Base-by-base conservation (phyloP, 2,888 invertebrate species). In the Acrobeloides nanus region DNA sequence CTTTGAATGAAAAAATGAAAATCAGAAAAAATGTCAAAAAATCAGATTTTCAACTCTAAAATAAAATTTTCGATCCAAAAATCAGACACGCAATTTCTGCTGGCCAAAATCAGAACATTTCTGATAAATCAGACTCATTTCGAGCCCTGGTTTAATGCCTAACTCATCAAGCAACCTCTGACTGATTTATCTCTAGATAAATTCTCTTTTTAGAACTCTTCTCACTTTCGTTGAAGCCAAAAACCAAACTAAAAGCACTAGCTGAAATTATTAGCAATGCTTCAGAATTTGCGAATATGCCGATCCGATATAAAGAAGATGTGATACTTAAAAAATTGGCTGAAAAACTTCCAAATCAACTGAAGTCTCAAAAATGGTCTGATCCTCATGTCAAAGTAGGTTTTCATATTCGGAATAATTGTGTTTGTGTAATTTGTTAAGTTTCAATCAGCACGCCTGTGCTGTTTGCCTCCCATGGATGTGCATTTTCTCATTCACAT, bases 181-280 rank as follows among this genome's bases (percentile, higher is more conserved):
- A 12, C n/a, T 17, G 25, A 27, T 24, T 23, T 35, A 26, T 17
- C 21, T 17, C 15, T 10, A 17, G 5, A 20, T 33, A 25, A 6
- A 12, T 25, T 39, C 15, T 3, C 12, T 29, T 69, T 69, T 41
- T 79, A 87, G 97, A 97, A 76, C 79, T 99, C 64, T 99, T 99
- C 81, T 90, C 90, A 72, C 82, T 93, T 70, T 95, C 95, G 0
- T 78, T 99, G 38, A 93, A 90, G 62, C 87, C 82, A 67, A 97
- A 95, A 79, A 99, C 95, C 0, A 99, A 97, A 79, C 88, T 95
- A 52, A 83, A 92, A 10, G 93, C 95, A 1, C 80, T 99, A 7
- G 78, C 99, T 66, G 97, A 99, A 80, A 97, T 99, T 73, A 89
- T 99, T 55, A 87, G 93, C 0, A 89, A 89, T 1, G 95, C 97